Percentiles rank a stretch among this genome's conserved stretches.
phyloP scores from a whole-genome alignment of 53 echinoderm and acorn worm species.

The Glandiceps talaboti region DNA sequence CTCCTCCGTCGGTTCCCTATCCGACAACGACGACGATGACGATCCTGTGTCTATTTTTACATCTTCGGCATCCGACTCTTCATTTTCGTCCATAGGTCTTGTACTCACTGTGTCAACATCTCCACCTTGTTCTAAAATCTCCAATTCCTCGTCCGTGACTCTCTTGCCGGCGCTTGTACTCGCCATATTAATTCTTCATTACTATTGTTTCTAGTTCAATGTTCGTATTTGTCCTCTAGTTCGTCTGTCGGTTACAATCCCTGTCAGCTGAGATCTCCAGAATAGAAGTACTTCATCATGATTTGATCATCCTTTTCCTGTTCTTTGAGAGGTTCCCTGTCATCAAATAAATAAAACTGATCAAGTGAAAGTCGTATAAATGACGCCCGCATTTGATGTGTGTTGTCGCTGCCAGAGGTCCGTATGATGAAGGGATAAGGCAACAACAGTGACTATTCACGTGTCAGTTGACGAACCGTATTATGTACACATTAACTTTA shows the following conservation, averaged over 20 bases:
- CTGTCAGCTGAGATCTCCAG: not conserved
- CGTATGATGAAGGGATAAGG: no score
- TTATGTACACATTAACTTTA: not conserved
- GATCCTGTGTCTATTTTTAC: not conserved
- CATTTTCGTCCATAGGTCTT: not conserved
- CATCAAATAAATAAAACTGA: no score
- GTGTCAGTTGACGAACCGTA: not conserved
- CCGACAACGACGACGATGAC: constrained; percentile 3
- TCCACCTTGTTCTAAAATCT: not conserved
- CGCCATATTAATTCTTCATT: not conserved
- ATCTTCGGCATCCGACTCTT: not conserved
- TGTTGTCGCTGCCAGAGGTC: no score
- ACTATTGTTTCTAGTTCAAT: not conserved
- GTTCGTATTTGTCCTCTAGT: not conserved
- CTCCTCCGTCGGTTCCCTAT: constrained; percentile 2
- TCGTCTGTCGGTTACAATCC: not conserved
- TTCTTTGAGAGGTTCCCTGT: not conserved
- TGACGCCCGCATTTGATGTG: no score
- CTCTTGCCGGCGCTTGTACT: not conserved
- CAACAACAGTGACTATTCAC: no score
- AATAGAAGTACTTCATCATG: not conserved
- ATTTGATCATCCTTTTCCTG: not conserved
- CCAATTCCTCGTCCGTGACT: not conserved
- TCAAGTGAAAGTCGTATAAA: no score
- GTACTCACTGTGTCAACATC: not conserved